Percentiles rank a stretch among this genome's conserved stretches.
Evolutionary conservation across 2,888 invertebrate genomes (phyloP).

Genomic region (Leistus spinibarbis): DNA sequence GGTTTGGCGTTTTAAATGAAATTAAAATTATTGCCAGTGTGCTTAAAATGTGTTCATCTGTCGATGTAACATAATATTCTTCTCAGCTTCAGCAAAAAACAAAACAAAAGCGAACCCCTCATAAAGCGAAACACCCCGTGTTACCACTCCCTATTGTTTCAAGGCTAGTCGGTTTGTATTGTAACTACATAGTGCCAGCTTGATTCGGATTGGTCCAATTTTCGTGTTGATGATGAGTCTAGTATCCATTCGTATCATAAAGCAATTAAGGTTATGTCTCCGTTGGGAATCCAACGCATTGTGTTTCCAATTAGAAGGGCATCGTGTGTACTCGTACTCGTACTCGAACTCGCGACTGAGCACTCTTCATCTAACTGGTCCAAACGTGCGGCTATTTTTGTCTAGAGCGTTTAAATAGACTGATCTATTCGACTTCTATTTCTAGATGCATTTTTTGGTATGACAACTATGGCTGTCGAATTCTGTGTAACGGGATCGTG

Average conservation of each 20-base stretch:
- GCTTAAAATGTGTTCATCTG: background rate
- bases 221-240: slow-evolving; percentile 24
- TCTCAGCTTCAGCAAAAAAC: background rate
- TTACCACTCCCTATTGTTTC: slow-evolving; percentile 46
- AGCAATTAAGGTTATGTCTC: slow-evolving; percentile 37
- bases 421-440: slow-evolving; percentile 26
- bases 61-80: background rate
- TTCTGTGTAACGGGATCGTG: background rate
- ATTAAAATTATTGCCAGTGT: no score
- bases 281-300: slow-evolving; percentile 25
- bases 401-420: slow-evolving; percentile 24
- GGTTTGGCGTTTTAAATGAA: no score
- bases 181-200: background rate
- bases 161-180: slow-evolving; percentile 41
- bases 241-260: slow-evolving; percentile 37
- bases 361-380: slow-evolving; percentile 18
- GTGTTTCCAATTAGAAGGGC: slow-evolving; percentile 36
- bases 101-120: background rate
- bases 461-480: slow-evolving; percentile 16
- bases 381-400: slow-evolving; percentile 29
- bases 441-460: slow-evolving; percentile 21
- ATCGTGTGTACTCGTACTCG: background rate
- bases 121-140: slow-evolving; percentile 41
- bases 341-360: background rate
- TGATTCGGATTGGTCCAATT: slow-evolving; percentile 26